These are phyloP conservation scores for Petaurus breviceps DNA, from an alignment of 2,113 vertebrate species.

Conservation along the genomic window DNA sequence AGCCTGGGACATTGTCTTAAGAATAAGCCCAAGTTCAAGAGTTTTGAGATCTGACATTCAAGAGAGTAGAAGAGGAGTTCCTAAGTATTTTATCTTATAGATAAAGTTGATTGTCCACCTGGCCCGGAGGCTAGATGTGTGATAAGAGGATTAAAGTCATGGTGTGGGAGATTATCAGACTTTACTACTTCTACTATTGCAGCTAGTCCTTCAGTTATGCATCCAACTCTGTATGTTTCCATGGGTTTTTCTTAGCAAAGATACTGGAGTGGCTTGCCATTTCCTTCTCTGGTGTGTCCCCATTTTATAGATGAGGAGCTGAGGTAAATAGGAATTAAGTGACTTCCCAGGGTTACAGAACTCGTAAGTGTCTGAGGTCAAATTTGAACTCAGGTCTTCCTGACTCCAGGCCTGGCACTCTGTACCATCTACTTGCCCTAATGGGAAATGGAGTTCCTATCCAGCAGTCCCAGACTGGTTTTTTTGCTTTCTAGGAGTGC, in stretches of 20 bases:
- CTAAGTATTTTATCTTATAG: neutral
- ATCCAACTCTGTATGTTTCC: neutral
- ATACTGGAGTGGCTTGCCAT: neutral
- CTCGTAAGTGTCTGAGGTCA: neutral
- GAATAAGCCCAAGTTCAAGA: neutral
- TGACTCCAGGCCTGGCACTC: neutral
- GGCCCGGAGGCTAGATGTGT: neutral
- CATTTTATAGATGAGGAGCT: neutral
- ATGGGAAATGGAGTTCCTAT: neutral
- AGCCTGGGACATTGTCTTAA: neutral
- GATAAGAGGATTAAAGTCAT: neutral
- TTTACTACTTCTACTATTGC: neutral
- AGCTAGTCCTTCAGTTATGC: neutral
- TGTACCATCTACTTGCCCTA: neutral
- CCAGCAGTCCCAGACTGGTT: neutral
- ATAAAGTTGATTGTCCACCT: neutral
- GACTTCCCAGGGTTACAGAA: neutral
- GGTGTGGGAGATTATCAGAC: neutral
- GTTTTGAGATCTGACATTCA: neutral
- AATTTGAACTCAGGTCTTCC: neutral
- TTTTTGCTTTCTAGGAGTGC: neutral
- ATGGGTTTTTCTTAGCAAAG: neutral
- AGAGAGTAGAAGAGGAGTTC: neutral
- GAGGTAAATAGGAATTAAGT: neutral
- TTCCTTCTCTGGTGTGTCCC: neutral